Evolutionary conservation across 2,888 invertebrate species (phyloP), one percentile per base, ranked within the genome.

Genomic region (Eubasilissa splendida): DNA sequence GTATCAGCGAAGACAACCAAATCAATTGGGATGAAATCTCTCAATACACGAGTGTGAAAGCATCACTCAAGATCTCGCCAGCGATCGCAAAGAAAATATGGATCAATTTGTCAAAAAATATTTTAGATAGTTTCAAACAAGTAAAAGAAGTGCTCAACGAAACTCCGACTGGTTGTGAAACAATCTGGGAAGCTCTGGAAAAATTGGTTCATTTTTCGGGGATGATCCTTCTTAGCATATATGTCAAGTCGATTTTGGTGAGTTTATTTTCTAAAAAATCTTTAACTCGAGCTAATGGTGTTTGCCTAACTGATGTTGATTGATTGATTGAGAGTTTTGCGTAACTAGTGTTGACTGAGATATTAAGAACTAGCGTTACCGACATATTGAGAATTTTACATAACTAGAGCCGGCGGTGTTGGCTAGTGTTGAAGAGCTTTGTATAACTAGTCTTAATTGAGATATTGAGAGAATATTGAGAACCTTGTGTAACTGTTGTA

Each of bases 41-140:
- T 68, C 63, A 33, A 9, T 63, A 50, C 50, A 14, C 7, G 9
- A 9, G 8, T 42, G 5, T 7, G 1, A 68, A 52, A n/a, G 0
- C 50, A 2, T 42, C 42, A 42, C 42, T 42, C 50, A 68, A 52
- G 10, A 52, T 50, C n/a, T n/a, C 68, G 50, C 68, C 68, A 4
- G 2, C 1, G 3, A 50, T 8, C n/a, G 50, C 50, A 4, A 68
- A 52, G 52, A 50, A 52, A 68, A 50, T n/a, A 14, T 68, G 68
- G 68, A 50, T n/a, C 33, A 68, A 68, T 50, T 50, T 68, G 42
- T 68, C 68, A 11, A 58, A 58, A 58, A n/a, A 4, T 58, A 58
- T 58, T 58, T n/a, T 58, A 2, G n/a, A 8, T 4, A n/a, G 3
- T 58, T 58, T 8, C 58, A n/a, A 58, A 42, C 42, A 42, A 42